Evolutionary conservation across 2,888 invertebrate species (phyloP).

Genomic region (Drosophila rellima): DNA sequence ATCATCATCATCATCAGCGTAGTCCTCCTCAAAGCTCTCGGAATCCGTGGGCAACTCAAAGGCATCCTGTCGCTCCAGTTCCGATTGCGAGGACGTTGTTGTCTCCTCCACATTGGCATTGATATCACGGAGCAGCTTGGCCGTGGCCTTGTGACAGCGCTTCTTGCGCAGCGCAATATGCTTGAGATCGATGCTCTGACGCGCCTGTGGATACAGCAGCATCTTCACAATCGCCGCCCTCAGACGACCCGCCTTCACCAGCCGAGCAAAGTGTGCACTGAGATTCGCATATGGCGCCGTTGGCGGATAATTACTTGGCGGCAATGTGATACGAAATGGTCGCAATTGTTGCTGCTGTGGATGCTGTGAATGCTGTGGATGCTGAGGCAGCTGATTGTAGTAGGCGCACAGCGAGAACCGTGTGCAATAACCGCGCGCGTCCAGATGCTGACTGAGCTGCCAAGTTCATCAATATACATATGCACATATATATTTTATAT

Average conservation of each 20-base stretch:
- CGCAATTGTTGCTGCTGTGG: conserved; percentile 7
- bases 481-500: conserved; percentile 7
- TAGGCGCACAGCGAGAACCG: conserved; percentile 87
- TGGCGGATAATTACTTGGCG: conserved; percentile 91
- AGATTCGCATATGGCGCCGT: conserved; percentile 92
- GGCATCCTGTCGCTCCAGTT: conserved; percentile 88
- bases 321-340: conserved; percentile 86
- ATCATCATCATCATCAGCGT: conserved; percentile 66
- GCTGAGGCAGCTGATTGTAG: conserved; percentile 71
- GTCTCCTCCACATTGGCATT: conserved; percentile 49
- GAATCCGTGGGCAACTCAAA: conserved; percentile 86
- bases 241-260: conserved; percentile 91
- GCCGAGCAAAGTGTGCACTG: conserved; percentile 91
- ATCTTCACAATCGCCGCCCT: conserved; percentile 90
- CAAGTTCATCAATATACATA: conserved; percentile 39
- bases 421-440: conserved; percentile 87
- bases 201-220: conserved; percentile 89
- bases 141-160: conserved; percentile 84
- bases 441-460: conserved; percentile 84
- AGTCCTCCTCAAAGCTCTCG: conserved; percentile 86
- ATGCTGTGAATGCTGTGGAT: conserved; percentile 7
- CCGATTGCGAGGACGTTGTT: conserved; percentile 59
- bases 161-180: conserved; percentile 87
- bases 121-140: conserved; percentile 85
- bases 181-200: conserved; percentile 87